A percentile compares a stretch with the other conserved stretches of the same genome.
These are phyloP conservation scores for Apodemia mormo DNA, from an alignment of 2,888 invertebrate genomes.

Conservation along the genomic window DNA sequence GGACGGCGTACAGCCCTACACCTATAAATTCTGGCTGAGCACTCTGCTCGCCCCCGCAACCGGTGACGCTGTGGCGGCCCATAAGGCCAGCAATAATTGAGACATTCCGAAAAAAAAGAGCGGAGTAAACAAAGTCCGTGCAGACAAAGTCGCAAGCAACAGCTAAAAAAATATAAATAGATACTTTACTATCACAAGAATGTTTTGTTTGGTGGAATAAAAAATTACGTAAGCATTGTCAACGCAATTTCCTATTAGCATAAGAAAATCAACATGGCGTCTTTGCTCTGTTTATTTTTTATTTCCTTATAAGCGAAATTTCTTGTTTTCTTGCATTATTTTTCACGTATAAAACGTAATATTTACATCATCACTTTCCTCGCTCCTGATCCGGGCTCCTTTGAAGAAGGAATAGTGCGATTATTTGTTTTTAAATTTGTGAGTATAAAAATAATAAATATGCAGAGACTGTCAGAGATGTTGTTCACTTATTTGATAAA, in stretches of 20 bases:
- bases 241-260: slow-evolving; percentile 5
- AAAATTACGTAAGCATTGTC: neutral
- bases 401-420: neutral
- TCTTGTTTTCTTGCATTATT: neutral
- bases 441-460: neutral
- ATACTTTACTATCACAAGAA: too few species aligned
- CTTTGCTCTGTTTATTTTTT: slow-evolving; percentile 11
- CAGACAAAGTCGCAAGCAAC: too few species aligned
- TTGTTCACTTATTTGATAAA: too few species aligned
- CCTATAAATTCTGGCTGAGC: too few species aligned
- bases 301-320: slow-evolving; percentile 2
- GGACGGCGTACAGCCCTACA: too few species aligned
- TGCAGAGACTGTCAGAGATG: too few species aligned
- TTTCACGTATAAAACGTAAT: neutral
- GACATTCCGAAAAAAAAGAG: too few species aligned
- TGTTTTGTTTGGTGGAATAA: neutral
- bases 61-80: too few species aligned
- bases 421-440: neutral
- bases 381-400: neutral
- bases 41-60: too few species aligned
- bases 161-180: too few species aligned
- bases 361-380: neutral
- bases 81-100: too few species aligned
- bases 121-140: too few species aligned
- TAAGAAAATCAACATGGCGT: slow-evolving; percentile 4